Evolutionary conservation across 2,113 vertebrate genomes (phyloP), one percentile per base, ranked within the genome.

Genomic region (Cyphomyrus discorhynchus): DNA sequence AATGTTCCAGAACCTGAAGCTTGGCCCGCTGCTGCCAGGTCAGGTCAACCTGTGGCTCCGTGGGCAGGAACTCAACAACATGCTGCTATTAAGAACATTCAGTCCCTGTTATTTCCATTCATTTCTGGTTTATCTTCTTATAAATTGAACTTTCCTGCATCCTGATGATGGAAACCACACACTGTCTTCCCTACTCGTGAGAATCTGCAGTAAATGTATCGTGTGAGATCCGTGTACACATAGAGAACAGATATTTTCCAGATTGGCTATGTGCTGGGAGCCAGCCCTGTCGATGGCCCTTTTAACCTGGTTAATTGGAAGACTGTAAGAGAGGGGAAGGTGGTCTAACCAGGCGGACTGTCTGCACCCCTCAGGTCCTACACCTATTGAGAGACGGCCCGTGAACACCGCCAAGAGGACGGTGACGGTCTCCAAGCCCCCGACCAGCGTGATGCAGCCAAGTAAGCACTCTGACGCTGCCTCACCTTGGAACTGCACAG

Each of bases 1-100:
- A 62, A 94, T 96, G 90, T 95, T 96, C 91, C 94, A 96, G 90
- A 95, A 91, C 89, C 92, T 96, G 45, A 96, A 96, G 90, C 92
- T 96, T 62, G 89, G 91, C 15, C 89, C 92, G 5, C 88, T 95
- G 39, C 46, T 93, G 0, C 89, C 95, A 90, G 13, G 93, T 93
- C 49, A 66, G 66, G 11, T 17, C 56, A 7, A 70, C n/a, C 1
- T n/a, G 19, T n/a, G 42, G 15, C 19, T 53, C 52, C 52, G 5
- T 8, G 56, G 24, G 2, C 56, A 62, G 24, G 56, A 62, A 3
- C 56, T 62, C 50, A 3, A 50, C 49, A 52, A 13, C 50, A 17
- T 17, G 50, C 50, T 4, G 50, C 50, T 52, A 17, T 52, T 52
- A 52, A 17, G 50, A 52, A 83, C 80, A 46, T 27, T 11, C 58